A percentile compares a stretch with the other conserved stretches of the same genome.
Conservation (phyloP, 1,140 invertebrate genomes). For the Melanaphis sacchari region DNA sequence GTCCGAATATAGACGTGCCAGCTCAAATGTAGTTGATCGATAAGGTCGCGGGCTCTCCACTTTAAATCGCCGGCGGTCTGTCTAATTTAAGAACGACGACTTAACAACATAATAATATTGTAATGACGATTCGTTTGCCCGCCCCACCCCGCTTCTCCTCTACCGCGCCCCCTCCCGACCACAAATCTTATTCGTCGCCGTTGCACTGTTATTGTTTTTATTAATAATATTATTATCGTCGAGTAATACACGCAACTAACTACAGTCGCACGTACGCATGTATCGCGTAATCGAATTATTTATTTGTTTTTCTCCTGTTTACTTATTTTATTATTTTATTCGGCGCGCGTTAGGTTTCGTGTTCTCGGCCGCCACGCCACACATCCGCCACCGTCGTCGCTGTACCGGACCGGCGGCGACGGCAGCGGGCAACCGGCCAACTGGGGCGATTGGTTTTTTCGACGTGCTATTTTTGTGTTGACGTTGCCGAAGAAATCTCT, state of each 20-base stretch:
- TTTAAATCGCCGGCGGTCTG: slow-evolving; percentile 21
- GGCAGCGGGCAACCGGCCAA: slow-evolving; percentile 30
- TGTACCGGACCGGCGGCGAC: not conserved
- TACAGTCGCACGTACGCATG: too few relatives aligned
- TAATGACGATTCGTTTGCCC: not conserved
- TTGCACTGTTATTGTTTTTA: not conserved
- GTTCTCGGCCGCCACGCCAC: not conserved
- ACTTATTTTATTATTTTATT: not conserved
- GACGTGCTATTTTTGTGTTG: slow-evolving; percentile 48
- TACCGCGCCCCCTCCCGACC: too few relatives aligned
- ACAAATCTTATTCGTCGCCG: not conserved
- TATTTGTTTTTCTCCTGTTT: not conserved
- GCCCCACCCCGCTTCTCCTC: too few relatives aligned
- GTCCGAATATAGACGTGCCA: slow-evolving; percentile 48
- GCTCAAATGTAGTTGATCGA: slow-evolving; percentile 42
- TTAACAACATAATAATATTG: not conserved
- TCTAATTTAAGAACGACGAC: slow-evolving; percentile 54
- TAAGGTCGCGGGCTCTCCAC: slow-evolving; percentile 30
- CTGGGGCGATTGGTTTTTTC: slow-evolving; percentile 55
- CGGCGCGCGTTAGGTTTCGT: too few relatives aligned
- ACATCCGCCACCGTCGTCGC: too few relatives aligned
- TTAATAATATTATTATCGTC: not conserved
- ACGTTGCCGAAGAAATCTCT: slow-evolving; percentile 24
- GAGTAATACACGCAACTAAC: too few relatives aligned
- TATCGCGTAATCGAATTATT: not conserved